Evolutionary conservation across 2,888 invertebrate species (phyloP).

Genomic region (Plebejus anna): DNA sequence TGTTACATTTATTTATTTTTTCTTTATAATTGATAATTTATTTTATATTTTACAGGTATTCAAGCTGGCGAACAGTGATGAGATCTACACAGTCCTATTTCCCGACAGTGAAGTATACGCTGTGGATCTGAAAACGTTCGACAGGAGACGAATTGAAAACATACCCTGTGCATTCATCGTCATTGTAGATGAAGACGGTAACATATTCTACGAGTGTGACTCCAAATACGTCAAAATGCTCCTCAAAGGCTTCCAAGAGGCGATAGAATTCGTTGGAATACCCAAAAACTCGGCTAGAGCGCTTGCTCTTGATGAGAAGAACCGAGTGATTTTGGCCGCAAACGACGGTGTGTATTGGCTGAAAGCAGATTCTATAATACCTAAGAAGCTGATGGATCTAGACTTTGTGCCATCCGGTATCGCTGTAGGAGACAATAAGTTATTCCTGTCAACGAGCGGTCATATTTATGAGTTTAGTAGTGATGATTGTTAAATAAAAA

Average conservation of each 20-base stretch:
- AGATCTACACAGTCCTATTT: constrained; percentile 59
- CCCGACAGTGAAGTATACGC: constrained; percentile 64
- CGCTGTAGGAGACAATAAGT: constrained; percentile 49
- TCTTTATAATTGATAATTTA: neutral
- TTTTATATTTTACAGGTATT: constrained; percentile 42
- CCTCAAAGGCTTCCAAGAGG: constrained; percentile 64
- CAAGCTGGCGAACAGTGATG: constrained; percentile 53
- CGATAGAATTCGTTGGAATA: constrained; percentile 67
- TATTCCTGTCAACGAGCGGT: constrained; percentile 60
- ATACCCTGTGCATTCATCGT: constrained; percentile 67
- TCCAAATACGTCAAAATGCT: constrained; percentile 69
- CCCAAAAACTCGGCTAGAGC: constrained; percentile 64
- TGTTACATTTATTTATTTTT: no score
- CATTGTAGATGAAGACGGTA: constrained; percentile 61
- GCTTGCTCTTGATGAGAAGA: constrained; percentile 50
- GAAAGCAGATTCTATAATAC: constrained; percentile 59
- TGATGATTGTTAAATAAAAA: constrained; percentile 41
- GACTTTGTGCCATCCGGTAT: constrained; percentile 64
- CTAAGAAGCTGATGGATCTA: constrained; percentile 64
- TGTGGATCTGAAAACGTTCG: constrained; percentile 56
- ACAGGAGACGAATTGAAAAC: constrained; percentile 55
- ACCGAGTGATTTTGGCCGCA: constrained; percentile 57
- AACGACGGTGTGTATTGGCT: constrained; percentile 68
- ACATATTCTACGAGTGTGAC: constrained; percentile 69
- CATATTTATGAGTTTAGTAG: constrained; percentile 60